Percentiles rank a stretch among this genome's conserved stretches.
Evolutionary conservation across 1,140 invertebrate genomes (phyloP).

Genomic region (Caenorhabditis remanei): DNA sequence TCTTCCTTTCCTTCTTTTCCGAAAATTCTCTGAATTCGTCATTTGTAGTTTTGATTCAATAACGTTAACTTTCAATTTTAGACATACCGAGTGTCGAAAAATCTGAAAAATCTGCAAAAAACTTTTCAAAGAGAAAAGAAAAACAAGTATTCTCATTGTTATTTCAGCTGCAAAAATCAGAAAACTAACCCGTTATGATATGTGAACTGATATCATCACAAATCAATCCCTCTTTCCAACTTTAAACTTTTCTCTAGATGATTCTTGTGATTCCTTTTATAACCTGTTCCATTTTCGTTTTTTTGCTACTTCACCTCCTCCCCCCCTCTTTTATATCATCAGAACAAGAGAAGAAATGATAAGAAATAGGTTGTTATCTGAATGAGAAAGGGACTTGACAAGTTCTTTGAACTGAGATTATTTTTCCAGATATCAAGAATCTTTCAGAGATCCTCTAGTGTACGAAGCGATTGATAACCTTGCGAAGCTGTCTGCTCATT

Average conservation of each 20-base stretch:
- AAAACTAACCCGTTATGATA: not conserved
- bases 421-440: not conserved
- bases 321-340: conserved; percentile 21
- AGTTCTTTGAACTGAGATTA: not conserved
- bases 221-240: not conserved
- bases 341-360: not conserved
- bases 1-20: too few relatives aligned
- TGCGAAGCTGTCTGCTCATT: conserved; percentile 59
- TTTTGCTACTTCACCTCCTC: not conserved
- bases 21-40: too few relatives aligned
- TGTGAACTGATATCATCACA: not conserved
- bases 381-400: not conserved
- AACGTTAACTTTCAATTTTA: not conserved
- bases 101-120: not conserved
- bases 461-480: conserved; percentile 67
- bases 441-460: conserved; percentile 67
- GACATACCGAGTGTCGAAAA: not conserved
- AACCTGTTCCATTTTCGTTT: not conserved
- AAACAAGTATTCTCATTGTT: conserved; percentile 14
- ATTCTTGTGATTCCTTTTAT: conserved; percentile 31
- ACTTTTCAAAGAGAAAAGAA: not conserved
- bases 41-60: too few relatives aligned
- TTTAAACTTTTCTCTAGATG: conserved; percentile 28
- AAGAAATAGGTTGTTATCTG: not conserved
- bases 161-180: not conserved